A percentile compares a stretch with the other conserved stretches of the same genome.
These are phyloP conservation scores for Triplophysa yarkandensis DNA, from an alignment of 2,797 vertebrate genomes.

Conservation along the genomic window DNA sequence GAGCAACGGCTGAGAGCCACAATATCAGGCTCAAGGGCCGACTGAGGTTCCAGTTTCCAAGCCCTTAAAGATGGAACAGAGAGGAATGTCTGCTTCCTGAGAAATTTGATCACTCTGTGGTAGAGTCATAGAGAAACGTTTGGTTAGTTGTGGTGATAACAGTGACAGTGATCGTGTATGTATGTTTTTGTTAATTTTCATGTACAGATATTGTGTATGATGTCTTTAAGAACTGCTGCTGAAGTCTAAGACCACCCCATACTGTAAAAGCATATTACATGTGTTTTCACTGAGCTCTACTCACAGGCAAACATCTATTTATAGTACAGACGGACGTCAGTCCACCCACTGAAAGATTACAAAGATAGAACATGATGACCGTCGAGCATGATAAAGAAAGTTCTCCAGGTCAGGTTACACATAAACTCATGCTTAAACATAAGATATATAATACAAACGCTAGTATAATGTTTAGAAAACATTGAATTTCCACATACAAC, in stretches of 20 bases:
- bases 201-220: not conserved
- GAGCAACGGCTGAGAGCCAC: slow-evolving; percentile 78
- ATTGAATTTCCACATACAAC: not conserved
- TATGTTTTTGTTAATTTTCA: not conserved
- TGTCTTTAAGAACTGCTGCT: slow-evolving; percentile 37
- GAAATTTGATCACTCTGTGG: slow-evolving; percentile 32
- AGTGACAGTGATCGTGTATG: slow-evolving; percentile 6
- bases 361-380: slow-evolving; percentile 54
- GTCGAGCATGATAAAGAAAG: slow-evolving; percentile 42
- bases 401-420: slow-evolving; percentile 25
- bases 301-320: slow-evolving; percentile 50
- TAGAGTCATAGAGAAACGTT: slow-evolving; percentile 13
- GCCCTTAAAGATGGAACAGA: slow-evolving; percentile 33
- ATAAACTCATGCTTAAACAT: not conserved
- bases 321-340: slow-evolving; percentile 50
- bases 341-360: slow-evolving; percentile 36
- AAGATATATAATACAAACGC: slow-evolving; percentile 12
- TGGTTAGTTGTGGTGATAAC: slow-evolving; percentile 19
- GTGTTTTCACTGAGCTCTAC: slow-evolving; percentile 28
- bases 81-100: slow-evolving; percentile 7
- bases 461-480: not conserved
- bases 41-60: slow-evolving; percentile 28
- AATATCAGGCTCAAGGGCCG: slow-evolving; percentile 43
- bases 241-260: slow-evolving; percentile 22
- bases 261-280: slow-evolving; percentile 38